These are phyloP conservation scores for Papilio elwesi DNA, from an alignment of 2,888 invertebrate genomes.

Conservation along the genomic window DNA sequence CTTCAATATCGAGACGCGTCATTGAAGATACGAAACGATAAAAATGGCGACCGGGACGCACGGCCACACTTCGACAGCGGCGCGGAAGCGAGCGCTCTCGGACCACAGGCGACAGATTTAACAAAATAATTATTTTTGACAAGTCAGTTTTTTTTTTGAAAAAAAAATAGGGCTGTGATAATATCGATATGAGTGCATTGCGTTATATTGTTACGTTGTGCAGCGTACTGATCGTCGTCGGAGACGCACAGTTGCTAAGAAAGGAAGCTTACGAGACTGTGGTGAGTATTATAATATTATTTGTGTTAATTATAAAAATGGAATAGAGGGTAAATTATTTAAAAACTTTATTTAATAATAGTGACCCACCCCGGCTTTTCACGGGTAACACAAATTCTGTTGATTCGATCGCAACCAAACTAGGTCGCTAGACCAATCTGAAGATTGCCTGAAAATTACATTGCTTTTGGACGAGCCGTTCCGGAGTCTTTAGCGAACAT, in stretches of 20 bases:
- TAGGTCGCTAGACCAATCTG: too few species aligned
- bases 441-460: too few species aligned
- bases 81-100: constrained; percentile 37
- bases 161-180: constrained; percentile 41
- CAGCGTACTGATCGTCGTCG: constrained; percentile 46
- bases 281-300: constrained; percentile 55
- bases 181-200: constrained; percentile 33
- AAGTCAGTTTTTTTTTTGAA: constrained; percentile 31
- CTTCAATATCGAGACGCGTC: constrained; percentile 25
- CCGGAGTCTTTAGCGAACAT: too few species aligned
- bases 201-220: constrained; percentile 46
- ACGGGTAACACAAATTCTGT: too few species aligned
- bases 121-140: neutral
- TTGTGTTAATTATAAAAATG: constrained; percentile 16
- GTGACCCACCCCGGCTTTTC: too few species aligned
- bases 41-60: constrained; percentile 21
- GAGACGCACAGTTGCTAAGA: constrained; percentile 50
- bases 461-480: too few species aligned
- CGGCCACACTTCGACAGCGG: constrained; percentile 32
- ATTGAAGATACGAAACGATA: constrained; percentile 25
- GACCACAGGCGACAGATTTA: constrained; percentile 17
- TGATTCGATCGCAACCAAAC: too few species aligned
- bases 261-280: constrained; percentile 56
- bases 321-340: too few species aligned
- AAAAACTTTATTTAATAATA: too few species aligned